Evolutionary conservation across 2,888 invertebrate genomes (phyloP), one percentile per base, ranked within the genome.

Genomic region (Stratiomys singularior): DNA sequence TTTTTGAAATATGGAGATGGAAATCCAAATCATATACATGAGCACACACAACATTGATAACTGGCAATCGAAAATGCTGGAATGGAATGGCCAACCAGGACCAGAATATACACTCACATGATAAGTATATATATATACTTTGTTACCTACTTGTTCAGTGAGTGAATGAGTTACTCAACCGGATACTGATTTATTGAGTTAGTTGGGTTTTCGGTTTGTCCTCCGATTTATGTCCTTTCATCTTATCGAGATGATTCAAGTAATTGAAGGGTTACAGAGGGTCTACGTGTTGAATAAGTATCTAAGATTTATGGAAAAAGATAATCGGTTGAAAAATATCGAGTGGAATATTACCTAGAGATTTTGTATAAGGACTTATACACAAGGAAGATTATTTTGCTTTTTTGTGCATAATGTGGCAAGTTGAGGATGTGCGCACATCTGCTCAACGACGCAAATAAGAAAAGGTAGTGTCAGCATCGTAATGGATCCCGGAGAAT

Each of bases 131-230:
- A 52, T 23, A 13, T 18, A 5, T 4, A 23, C 23, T 25, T 18
- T 60, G 58, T 60, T 25, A 60, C 23, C 58, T 4, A 37, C 11
- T 60, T 21, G 60, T 13, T 23, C 25, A 23, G 60, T 25, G 64
- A 64, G 5, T 30, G 64, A 64, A 64, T 64, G 64, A 64, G 64
- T 30, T 64, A 64, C 30, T 23, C 64, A 64, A 28, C 64, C 64
- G 64, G 64, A 64, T 64, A 64, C 64, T 64, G 64, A 64, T 64
- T 64, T 64, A 64, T 64, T 64, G 64, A 64, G 64, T 64, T 64
- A n/a, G 64, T 64, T 64, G 64, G 64, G 64, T 64, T 64, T 30
- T 30, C 30, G 64, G 64, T 64, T 64, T 30, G 64, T 64, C 64
- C 64, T 18, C 30, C 64, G 25, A 64, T 64, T 64, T 64, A 64